These are phyloP conservation scores for Podarcis muralis DNA, from an alignment of 2,113 vertebrate species.

Conservation along the genomic window DNA sequence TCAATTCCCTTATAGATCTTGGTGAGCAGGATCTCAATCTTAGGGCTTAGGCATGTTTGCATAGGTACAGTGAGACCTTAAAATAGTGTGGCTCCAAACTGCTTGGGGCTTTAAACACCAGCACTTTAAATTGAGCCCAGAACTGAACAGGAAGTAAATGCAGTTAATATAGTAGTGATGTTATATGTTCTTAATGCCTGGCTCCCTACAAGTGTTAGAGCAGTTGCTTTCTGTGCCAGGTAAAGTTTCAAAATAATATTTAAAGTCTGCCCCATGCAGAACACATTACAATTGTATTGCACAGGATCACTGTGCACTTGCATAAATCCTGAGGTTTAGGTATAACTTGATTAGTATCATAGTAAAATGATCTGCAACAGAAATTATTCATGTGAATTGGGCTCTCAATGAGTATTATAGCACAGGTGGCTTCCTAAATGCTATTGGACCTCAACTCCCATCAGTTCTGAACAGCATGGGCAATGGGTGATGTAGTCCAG, in stretches of 20 bases:
- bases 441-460: neutral
- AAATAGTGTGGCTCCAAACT: neutral
- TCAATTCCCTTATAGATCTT: neutral
- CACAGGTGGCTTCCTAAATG: neutral
- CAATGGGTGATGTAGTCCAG: no score
- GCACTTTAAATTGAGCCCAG: neutral
- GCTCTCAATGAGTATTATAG: neutral
- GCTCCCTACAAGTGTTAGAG: neutral
- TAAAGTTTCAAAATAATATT: neutral
- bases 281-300: neutral
- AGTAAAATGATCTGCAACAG: neutral
- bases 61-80: neutral
- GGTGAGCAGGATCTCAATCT: neutral
- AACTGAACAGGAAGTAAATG: neutral
- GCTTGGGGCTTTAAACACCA: neutral
- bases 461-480: no score
- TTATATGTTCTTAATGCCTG: neutral
- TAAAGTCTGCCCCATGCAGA: neutral
- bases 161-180: neutral
- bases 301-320: neutral
- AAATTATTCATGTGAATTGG: neutral
- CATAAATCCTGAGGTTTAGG: neutral
- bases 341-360: neutral
- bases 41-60: neutral
- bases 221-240: no score